Conservation (phyloP, 2,113 vertebrate species). For the Carassius auratus region DNA sequence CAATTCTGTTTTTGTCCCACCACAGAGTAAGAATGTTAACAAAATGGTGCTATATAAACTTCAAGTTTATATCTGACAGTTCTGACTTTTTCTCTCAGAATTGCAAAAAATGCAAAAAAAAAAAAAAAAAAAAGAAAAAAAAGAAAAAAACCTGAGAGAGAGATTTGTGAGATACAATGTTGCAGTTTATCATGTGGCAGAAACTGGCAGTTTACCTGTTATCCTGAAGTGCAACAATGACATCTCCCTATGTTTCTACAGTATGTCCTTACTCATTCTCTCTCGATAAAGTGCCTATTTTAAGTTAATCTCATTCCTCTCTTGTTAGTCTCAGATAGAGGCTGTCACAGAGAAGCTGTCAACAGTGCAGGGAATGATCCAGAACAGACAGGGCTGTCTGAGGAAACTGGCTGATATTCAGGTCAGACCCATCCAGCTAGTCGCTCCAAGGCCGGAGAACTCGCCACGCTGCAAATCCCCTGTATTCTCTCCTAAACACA, state of each 20-base stretch:
- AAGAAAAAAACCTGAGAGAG: no score
- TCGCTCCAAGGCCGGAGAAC: constrained; percentile 82
- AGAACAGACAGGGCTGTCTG: constrained; percentile 85
- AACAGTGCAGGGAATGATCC: constrained; percentile 83
- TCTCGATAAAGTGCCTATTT: background rate
- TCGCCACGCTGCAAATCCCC: constrained; percentile 76
- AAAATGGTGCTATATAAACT: no score
- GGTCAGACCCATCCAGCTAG: constrained; percentile 81
- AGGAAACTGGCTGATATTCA: constrained; percentile 80
- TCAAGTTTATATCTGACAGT: no score
- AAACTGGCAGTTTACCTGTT: no score
- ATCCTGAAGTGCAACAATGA: background rate
- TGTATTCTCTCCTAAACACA: constrained; percentile 86
- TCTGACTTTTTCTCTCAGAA: no score
- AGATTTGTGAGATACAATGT: background rate
- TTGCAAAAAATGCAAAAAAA: no score
- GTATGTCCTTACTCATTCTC: background rate
- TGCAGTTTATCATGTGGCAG: no score
- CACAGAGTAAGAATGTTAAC: no score
- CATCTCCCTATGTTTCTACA: background rate
- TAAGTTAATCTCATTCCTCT: background rate
- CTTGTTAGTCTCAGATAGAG: constrained; percentile 82
- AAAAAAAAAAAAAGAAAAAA: no score
- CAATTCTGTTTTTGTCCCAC: no score
- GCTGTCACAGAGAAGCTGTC: constrained; percentile 84